Evolutionary conservation across 2,888 invertebrate species (phyloP).

Genomic region (Perizoma flavofasciatum): DNA sequence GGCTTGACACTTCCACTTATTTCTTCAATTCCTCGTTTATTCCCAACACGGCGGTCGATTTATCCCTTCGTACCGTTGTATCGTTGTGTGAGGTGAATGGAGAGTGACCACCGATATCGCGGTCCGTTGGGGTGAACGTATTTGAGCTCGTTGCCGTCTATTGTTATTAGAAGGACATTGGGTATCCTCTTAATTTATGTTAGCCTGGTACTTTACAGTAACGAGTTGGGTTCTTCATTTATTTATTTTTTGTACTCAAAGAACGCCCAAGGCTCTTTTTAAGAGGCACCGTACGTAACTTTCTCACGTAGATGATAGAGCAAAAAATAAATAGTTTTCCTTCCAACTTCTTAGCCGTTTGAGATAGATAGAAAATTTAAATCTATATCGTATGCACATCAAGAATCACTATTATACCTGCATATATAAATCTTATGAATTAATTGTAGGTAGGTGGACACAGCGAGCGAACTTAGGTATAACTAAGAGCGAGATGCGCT

Average conservation of each 20-base stretch:
- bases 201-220: conserved; percentile 28
- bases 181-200: conserved; percentile 31
- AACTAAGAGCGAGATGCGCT: too few species aligned
- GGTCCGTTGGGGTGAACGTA: conserved; percentile 26
- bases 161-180: conserved; percentile 33
- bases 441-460: too few species aligned
- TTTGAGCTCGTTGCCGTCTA: conserved; percentile 23
- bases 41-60: conserved; percentile 53
- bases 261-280: neutral
- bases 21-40: conserved; percentile 34
- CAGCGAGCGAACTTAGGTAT: too few species aligned
- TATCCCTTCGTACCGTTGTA: conserved; percentile 52
- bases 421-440: too few species aligned
- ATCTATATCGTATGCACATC: too few species aligned
- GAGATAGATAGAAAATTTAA: too few species aligned
- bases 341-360: neutral
- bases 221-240: conserved; percentile 9
- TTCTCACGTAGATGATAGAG: too few species aligned
- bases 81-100: conserved; percentile 45
- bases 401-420: too few species aligned
- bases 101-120: conserved; percentile 31
- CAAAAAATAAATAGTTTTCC: too few species aligned
- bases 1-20: conserved; percentile 7
- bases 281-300: neutral
- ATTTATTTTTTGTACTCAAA: neutral